Conservation (phyloP, 2,113 vertebrate genomes). For the Zapornia atra region DNA sequence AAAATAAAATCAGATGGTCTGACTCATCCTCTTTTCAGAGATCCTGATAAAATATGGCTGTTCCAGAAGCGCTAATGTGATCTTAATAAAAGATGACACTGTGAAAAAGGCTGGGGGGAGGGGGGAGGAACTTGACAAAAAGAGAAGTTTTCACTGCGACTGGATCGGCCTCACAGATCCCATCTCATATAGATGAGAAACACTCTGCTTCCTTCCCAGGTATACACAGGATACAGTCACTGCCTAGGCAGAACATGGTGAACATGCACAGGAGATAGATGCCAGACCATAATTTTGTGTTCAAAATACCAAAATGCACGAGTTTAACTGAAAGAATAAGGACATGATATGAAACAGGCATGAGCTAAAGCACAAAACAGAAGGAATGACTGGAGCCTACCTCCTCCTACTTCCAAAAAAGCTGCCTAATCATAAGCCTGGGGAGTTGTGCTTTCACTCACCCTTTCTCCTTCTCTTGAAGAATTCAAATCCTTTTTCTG, state of each 20-base stretch:
- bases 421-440: slow-evolving; percentile 53
- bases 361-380: slow-evolving; percentile 30
- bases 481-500: slow-evolving; percentile 53
- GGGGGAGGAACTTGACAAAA: neutral
- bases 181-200: slow-evolving; percentile 8
- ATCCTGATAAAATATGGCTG: slow-evolving; percentile 1
- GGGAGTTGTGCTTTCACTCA: neutral
- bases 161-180: neutral
- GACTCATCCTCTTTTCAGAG: slow-evolving; percentile 37
- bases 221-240: slow-evolving; percentile 21
- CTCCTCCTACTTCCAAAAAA: neutral
- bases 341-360: slow-evolving; percentile 44
- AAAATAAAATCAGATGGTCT: slow-evolving; percentile 53
- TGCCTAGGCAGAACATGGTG: neutral
- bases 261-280: neutral
- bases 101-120: neutral
- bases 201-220: slow-evolving; percentile 10
- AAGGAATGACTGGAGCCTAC: slow-evolving; percentile 8
- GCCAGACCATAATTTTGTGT: neutral
- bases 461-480: slow-evolving; percentile 19
- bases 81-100: slow-evolving; percentile 44
- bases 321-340: neutral
- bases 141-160: neutral
- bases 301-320: slow-evolving; percentile 39
- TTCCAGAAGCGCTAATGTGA: slow-evolving; percentile 26